Base-by-base conservation (phyloP, 2,113 vertebrate species). In the Prunella fulvescens region DNA sequence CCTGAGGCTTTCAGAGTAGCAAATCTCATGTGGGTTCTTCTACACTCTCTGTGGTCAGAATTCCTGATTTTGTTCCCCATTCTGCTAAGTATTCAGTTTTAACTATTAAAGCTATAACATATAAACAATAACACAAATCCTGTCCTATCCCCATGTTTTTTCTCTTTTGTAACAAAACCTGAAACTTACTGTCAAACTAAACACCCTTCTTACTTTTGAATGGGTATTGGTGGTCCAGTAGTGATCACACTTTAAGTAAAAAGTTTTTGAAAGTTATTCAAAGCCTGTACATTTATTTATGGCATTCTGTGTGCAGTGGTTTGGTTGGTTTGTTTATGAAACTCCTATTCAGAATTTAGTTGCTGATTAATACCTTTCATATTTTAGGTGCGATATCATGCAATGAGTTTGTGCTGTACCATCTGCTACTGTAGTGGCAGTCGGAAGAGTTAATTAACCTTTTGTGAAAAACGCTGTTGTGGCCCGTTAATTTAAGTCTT, bases 61-160 rank as follows among this genome's bases (percentile, higher is more conserved):
- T 77, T 86, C 24, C 44, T 71, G 25, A 61, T 71, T 85, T 79
- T 4, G 0, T 45, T 85, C 31, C 29, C 15, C 7, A 9, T 26
- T 76, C 17, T 80, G n/a, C 45, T 40, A 67, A 80, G 7, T 76
- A 19, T 22, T 40, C 8, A 45, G 22, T 66, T 79, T 50, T 74
- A 42, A 19, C 33, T 64, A 17, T 33, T 66, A 54, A 90, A 92
- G 42, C 9, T 39, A 3, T 53, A n/a, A 14, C 15, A 2, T 64
- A 42, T 61, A 50, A 71, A 51, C 19, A 26, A 31, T 37, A 60
- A 56, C 24, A 62, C 19, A 71, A 28, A 39, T 85, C 29, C 18
- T 78, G 1, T 51, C 14, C 8, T 69, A 47, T 51, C 23, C 2
- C 9, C 1, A 4, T 44, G 1, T 1, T 2, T 24, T 24, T 70